Evolutionary conservation across 2,113 vertebrate species (phyloP).

Genomic region (Pipa parva): DNA sequence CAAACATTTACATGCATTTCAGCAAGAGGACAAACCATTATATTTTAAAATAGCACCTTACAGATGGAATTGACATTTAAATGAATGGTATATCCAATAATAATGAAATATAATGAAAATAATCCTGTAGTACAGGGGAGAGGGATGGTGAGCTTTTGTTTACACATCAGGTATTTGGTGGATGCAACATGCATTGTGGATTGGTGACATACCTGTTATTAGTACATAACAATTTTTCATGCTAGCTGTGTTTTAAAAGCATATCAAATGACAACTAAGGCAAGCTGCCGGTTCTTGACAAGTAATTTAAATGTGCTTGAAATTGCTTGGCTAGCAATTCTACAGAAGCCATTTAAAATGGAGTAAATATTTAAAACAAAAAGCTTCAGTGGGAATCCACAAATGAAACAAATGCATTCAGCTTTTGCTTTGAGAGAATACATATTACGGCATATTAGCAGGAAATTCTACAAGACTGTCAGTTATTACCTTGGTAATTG

Average conservation of each 20-base stretch:
- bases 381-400: conserved; percentile 2
- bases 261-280: conserved; percentile 16
- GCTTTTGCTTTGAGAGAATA: background rate
- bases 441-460: background rate
- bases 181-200: conserved; percentile 33
- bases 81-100: conserved; percentile 30
- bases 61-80: conserved; percentile 28
- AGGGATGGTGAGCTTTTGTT: conserved; percentile 15
- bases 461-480: no score
- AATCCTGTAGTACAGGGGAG: conserved; percentile 3
- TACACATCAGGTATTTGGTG: conserved; percentile 31
- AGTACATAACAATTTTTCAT: conserved; percentile 40
- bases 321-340: conserved; percentile 24
- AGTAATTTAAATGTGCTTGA: conserved; percentile 25
- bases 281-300: conserved; percentile 10
- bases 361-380: conserved; percentile 9
- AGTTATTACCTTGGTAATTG: no score
- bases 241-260: conserved; percentile 39
- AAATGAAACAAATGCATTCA: background rate
- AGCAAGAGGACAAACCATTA: conserved; percentile 24
- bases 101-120: conserved; percentile 37
- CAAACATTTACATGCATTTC: background rate
- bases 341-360: conserved; percentile 5
- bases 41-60: conserved; percentile 30
- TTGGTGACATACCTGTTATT: conserved; percentile 37